Base-by-base conservation (phyloP, 2,113 vertebrate species). In the Rhynchomys soricoides region DNA sequence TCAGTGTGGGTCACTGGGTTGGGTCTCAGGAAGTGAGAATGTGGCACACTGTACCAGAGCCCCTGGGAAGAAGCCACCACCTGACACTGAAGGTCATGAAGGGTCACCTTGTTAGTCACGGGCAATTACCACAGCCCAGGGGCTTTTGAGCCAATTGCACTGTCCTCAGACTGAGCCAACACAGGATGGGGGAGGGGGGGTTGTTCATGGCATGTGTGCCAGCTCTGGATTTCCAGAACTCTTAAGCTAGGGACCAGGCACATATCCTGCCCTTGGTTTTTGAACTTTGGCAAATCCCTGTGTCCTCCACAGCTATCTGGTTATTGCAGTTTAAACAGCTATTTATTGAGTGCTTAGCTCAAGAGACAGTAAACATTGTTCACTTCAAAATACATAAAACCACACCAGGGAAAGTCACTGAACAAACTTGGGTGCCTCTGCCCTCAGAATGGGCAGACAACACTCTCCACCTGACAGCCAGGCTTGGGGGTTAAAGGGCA, bases 341-440 rank as follows among this genome's bases (percentile, higher is more conserved):
- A 52, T 62, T 81, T 81, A 75, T 74, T 82, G 70, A 92, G 81
- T 15, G 57, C 89, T 97, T 71, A 37, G 59, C 74, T 86, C 64
- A 43, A 74, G 62, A 95, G 70, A 78, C n/a, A 81, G 92, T 92
- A 94, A 96, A 93, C 90, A 70, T 26, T 83, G 22, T 50, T 89
- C 68, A 78, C 87, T 91, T 95, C 82, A 86, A 89, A 92, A 86
- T 24, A 93, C 57, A 15, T 21, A 59, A 52, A 17, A 75, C 7
- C 17, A 10, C 94, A 31, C 43, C 7, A 45, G 77, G 73, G 70
- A 70, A 40, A 66, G 92, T 59, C 34, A 0, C 7, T 12, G 55
- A 64, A 64, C 87, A 77, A 81, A 95, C 77, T 73, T 73, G 68
- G 15, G 29, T 22, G 6, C 59, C 66, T 85, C n/a, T 85, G 57